Conservation (phyloP, 2,113 vertebrate species). For the Eurystomus gularis region DNA sequence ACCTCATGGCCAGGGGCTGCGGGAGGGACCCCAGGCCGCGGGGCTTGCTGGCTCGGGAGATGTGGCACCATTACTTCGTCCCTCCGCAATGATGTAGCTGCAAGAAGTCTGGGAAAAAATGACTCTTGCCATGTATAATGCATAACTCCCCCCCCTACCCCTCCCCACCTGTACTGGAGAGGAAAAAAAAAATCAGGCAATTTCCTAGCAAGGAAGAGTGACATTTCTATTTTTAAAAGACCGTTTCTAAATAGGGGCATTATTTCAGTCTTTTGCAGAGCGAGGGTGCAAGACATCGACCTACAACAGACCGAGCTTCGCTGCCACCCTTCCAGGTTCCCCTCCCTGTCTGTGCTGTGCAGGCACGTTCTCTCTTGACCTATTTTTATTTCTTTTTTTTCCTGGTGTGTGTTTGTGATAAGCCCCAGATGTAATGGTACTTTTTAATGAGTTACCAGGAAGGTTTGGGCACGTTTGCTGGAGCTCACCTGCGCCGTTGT, state of each 20-base stretch:
- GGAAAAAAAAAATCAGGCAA: background rate
- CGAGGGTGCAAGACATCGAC: background rate
- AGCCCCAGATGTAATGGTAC: background rate
- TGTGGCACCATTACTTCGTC: background rate
- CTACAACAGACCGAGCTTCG: accelerated
- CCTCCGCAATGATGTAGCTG: background rate
- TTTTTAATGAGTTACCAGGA: background rate
- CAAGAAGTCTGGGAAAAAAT: background rate
- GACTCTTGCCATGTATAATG: constrained; percentile 2
- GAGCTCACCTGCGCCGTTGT: background rate
- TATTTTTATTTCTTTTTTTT: background rate
- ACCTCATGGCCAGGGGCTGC: accelerated
- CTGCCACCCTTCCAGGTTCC: constrained; percentile 18
- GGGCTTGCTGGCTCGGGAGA: background rate
- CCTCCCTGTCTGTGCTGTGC: background rate
- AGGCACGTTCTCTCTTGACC: constrained; percentile 42
- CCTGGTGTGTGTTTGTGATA: background rate
- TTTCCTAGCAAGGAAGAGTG: constrained; percentile 50
- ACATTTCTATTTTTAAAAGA: background rate
- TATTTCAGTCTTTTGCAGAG: background rate
- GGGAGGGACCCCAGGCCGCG: accelerated
- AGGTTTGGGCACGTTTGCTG: background rate
- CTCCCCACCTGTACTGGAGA: background rate
- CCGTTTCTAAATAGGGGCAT: background rate
- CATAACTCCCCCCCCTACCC: background rate